phyloP scores from a whole-genome alignment of 2,797 vertebrate species.

The Urocyon cinereoargenteus region DNA sequence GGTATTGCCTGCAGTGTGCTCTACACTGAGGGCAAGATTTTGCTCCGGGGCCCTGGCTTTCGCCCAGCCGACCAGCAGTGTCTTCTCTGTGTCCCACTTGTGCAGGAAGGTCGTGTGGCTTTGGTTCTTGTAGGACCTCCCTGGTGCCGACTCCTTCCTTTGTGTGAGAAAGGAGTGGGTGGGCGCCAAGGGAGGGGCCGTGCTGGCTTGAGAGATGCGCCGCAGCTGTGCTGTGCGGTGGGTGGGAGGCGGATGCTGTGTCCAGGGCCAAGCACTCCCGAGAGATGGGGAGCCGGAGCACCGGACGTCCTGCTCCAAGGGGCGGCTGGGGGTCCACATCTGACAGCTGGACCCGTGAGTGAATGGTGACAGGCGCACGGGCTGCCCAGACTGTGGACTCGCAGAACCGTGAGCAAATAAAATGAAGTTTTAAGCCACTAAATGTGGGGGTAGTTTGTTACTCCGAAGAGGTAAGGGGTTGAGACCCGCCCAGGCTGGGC shows the following conservation, averaged over 20 bases:
- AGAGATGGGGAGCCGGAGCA: too few relatives aligned
- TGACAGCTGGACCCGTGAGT: accelerated
- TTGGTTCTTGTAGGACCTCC: neutral
- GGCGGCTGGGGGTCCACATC: neutral
- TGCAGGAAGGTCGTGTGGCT: neutral
- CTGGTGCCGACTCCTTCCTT: neutral
- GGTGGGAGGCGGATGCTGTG: neutral
- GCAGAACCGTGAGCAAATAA: neutral
- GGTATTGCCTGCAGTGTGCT: neutral
- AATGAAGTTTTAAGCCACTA: neutral
- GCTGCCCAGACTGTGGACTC: accelerated
- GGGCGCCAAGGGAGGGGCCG: neutral
- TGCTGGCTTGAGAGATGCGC: neutral
- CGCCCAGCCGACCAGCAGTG: accelerated
- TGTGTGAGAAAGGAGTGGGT: neutral
- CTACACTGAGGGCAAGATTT: accelerated
- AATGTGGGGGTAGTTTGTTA: neutral
- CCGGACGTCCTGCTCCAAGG: accelerated
- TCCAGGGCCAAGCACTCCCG: neutral
- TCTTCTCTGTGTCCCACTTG: accelerated
- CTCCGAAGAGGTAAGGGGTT: neutral
- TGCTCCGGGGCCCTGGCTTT: neutral
- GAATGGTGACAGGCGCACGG: accelerated
- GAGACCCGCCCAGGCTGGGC: too few relatives aligned
- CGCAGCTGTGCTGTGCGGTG: neutral